A percentile compares a stretch with the other conserved stretches of the same genome.
Conservation (phyloP, 2,113 vertebrate genomes). For the Anhinga anhinga region DNA sequence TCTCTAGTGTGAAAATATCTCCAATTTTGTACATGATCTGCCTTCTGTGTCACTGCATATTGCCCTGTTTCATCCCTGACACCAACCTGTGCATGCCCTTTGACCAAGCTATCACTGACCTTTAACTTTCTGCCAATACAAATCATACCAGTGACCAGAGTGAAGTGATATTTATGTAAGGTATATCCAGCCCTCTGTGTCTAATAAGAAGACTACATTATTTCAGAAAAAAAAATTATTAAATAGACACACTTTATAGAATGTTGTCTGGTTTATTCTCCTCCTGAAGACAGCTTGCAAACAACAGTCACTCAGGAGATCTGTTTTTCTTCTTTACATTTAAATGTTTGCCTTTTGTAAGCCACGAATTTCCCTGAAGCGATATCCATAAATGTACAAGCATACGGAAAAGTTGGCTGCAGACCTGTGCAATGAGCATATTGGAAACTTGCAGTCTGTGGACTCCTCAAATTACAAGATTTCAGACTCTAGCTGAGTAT, state of each 20-base stretch:
- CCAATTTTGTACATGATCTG: not conserved
- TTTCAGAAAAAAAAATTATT: not conserved
- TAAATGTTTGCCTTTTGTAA: conserved; percentile 47
- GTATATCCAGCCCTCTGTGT: not conserved
- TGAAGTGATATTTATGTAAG: not conserved
- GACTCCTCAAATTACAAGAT: not conserved
- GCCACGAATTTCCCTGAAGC: conserved; percentile 19
- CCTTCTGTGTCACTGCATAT: not conserved
- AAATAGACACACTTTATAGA: not conserved
- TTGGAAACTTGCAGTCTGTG: not conserved
- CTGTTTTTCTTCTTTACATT: conserved; percentile 45
- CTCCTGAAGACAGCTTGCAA: conserved; percentile 9
- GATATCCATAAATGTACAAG: not conserved
- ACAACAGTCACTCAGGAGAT: conserved; percentile 25
- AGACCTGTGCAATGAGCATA: not conserved
- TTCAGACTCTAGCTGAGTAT: not conserved
- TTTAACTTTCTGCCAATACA: not conserved
- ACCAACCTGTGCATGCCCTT: not conserved
- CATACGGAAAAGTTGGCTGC: not conserved
- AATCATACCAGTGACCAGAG: not conserved
- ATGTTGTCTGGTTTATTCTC: not conserved
- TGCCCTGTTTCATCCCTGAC: not conserved
- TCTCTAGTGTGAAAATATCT: not conserved
- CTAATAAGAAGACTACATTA: not conserved
- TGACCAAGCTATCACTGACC: not conserved